These are phyloP conservation scores for Rotaria socialis DNA, from an alignment of 2,888 invertebrate genomes.

Conservation along the genomic window DNA sequence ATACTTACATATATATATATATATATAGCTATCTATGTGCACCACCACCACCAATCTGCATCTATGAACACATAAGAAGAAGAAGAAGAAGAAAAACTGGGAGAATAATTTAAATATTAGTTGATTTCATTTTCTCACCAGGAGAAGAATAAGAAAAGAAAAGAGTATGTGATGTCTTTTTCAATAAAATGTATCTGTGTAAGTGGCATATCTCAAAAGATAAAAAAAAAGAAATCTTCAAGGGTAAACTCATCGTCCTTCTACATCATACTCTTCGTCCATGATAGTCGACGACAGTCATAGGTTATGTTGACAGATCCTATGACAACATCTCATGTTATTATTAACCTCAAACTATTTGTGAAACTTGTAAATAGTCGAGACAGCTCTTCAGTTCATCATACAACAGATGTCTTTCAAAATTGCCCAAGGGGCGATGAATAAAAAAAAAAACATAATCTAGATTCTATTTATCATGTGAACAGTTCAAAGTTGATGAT, in stretches of 20 bases:
- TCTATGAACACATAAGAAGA: background rate
- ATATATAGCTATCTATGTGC: too few species aligned
- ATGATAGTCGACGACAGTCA: background rate
- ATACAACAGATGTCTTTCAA: background rate
- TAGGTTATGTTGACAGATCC: constrained; percentile 21
- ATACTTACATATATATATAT: too few species aligned
- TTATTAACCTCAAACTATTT: background rate
- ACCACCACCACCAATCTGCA: too few species aligned
- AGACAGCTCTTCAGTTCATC: background rate
- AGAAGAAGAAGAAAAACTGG: background rate
- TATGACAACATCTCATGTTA: background rate
- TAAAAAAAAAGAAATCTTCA: background rate
- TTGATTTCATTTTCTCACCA: constrained; percentile 7
- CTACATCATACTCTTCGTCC: background rate
- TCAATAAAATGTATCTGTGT: background rate
- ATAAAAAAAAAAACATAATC: background rate
- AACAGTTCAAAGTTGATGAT: background rate
- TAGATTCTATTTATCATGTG: constrained; percentile 3
- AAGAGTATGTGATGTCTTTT: background rate
- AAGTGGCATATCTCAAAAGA: background rate
- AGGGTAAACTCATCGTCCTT: background rate
- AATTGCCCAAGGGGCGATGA: background rate
- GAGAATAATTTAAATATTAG: background rate
- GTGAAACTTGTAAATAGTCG: background rate
- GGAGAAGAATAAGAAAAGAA: background rate